phyloP scores from a whole-genome alignment of 2,113 vertebrate genomes.

The Anguilla japonica region DNA sequence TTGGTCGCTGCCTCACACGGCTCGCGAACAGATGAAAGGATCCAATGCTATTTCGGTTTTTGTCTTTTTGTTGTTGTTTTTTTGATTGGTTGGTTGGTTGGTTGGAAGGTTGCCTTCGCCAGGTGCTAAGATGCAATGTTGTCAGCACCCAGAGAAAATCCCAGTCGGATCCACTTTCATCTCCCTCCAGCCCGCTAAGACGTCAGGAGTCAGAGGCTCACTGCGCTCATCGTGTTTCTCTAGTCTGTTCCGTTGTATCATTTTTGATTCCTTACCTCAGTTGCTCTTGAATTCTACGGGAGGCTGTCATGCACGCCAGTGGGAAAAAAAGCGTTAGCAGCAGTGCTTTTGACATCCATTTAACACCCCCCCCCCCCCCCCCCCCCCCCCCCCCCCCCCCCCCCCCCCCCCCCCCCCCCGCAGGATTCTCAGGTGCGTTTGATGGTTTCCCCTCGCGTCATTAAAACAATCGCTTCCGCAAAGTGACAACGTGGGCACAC shows the following conservation, averaged over 20 bases:
- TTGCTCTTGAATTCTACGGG: background rate
- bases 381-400: background rate
- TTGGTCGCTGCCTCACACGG: background rate
- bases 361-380: background rate
- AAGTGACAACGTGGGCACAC: slow-evolving; percentile 20
- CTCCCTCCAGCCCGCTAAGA: background rate
- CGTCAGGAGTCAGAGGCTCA: background rate
- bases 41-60: background rate
- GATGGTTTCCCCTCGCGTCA: slow-evolving; percentile 16
- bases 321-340: background rate
- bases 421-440: background rate
- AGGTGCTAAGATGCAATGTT: background rate
- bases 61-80: no score
- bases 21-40: background rate
- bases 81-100: background rate
- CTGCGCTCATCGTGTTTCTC: background rate
- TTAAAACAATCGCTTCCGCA: slow-evolving; percentile 38
- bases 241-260: background rate
- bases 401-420: background rate
- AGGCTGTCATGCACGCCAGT: background rate
- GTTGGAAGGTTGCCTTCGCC: background rate
- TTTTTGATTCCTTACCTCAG: background rate
- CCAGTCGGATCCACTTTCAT: background rate
- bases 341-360: background rate
- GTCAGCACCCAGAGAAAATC: background rate